Base-by-base conservation (phyloP, 2,888 invertebrate genomes). In the Cerceris ruficornis region DNA sequence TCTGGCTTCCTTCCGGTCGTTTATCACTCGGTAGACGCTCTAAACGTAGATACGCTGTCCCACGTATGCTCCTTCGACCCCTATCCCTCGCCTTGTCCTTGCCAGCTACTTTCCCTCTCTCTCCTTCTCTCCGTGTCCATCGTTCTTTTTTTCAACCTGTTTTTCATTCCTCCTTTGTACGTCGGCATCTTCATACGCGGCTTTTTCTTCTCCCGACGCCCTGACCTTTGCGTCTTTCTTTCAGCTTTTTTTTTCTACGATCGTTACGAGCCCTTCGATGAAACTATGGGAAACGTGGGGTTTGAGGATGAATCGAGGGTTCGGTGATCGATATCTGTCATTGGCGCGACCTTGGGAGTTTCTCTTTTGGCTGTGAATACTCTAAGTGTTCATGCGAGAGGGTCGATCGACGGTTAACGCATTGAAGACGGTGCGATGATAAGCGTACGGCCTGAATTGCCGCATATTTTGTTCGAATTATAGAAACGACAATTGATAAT, bases 1-100 rank as follows among this genome's bases (percentile, higher is more conserved):
- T 87, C 87, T 85, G 87, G 87, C 86, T 90, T 88, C 88, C 91
- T 90, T 90, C 91, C 91, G 90, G 88, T 85, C 90, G 89, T 90
- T 90, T 89, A 90, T 89, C 90, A 90, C 86, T 83, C 69, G 78
- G 64, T 83, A 83, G 85, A 85, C 79, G 73, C 76, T 69, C 72
- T 60, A 77, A 80, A 76, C 80, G 70, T 59, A 79, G 75, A 76
- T 79, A 82, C 70, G 58, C 55, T 70, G 66, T 78, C 75, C 75
- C 75, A 71, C 75, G 75, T 75, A 69, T 66, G 43, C 54, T 69
- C 66, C 52, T 58, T 75, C 69, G 57, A 59, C 28, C 59, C 64
- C 55, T 46, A n/a, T 42, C 58, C 50, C 5, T 39, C 13, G 7
- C 17, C 1, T n/a, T 42, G 54, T 43, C 9, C 14, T 8, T 14